Base-by-base conservation (phyloP, 2,888 invertebrate species). In the Eristalis tenax region DNA sequence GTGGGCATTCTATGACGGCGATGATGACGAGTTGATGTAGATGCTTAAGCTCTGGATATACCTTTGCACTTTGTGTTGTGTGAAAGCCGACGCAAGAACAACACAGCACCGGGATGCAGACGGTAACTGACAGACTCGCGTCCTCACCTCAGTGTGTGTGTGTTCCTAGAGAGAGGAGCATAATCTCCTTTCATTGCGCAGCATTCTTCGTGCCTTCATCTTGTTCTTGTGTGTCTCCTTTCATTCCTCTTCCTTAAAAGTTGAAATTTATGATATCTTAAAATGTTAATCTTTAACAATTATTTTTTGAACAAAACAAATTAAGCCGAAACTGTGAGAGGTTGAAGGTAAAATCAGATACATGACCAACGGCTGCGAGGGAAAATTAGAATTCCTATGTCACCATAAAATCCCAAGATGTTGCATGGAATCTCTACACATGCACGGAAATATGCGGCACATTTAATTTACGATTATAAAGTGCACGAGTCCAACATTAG, bases 281-380 rank as follows among this genome's bases (percentile, higher is more conserved):
- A 83, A 87, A 87, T 83, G 83, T 87, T 83, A 87, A 87, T 87
- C 87, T 87, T 83, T 83, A 83, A 87, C 87, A 87, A 87, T 87
- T 87, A 87, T 83, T 87, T 87, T 87, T 80, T 87, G 87, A 87
- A 83, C 87, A 87, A 79, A 87, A 87, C 87, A 87, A 87, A 87
- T 87, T 87, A 87, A 87, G 87, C 83, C 87, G 87, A 83, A 87
- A 87, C 83, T 63, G 57, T 57, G 56, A 64, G 40, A 64, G 57
- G 71, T 57, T 50, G 63, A n/a, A 59, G 28, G 40, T 35, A 56
- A 38, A 26, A 64, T 61, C 18, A 50, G 50, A 26, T 38, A 63
- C 50, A 65, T 57, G 40, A 61, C 22, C 35, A 64, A 40, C 22
- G 59, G 22, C 61, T n/a, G 50, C 43, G 61, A 69, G 35, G 50